Evolutionary conservation across 2,113 vertebrate species (phyloP).

Genomic region (Papio anubis): DNA sequence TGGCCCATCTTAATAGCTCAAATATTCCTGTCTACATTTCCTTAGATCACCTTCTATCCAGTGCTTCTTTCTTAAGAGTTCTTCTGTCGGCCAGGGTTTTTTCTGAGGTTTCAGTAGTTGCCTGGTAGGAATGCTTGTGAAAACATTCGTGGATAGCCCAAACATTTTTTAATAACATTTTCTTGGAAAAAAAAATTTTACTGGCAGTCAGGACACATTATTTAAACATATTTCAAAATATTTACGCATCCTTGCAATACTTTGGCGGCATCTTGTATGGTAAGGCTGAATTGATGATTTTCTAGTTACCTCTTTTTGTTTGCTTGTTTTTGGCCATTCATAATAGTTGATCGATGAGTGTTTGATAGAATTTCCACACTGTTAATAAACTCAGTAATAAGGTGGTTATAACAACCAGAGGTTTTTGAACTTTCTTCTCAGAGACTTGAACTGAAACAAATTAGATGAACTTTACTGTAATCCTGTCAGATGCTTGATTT

Average conservation of each 20-base stretch:
- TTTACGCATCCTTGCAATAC: constrained; percentile 74
- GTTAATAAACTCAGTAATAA: constrained; percentile 56
- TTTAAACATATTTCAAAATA: constrained; percentile 82
- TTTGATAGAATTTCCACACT: constrained; percentile 45
- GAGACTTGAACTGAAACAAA: constrained; percentile 41
- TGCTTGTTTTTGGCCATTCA: constrained; percentile 67
- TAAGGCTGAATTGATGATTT: constrained; percentile 64
- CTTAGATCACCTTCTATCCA: constrained; percentile 61
- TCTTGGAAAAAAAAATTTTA: constrained; percentile 80
- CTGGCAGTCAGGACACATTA: constrained; percentile 76
- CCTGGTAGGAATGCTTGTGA: constrained; percentile 74
- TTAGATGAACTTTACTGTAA: constrained; percentile 48
- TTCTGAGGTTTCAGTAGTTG: constrained; percentile 68
- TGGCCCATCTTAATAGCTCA: constrained; percentile 47
- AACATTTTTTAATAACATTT: constrained; percentile 80
- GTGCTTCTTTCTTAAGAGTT: constrained; percentile 59
- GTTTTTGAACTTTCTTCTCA: constrained; percentile 46
- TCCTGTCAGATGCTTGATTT: constrained; percentile 47
- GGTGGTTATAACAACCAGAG: not conserved
- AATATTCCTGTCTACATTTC: constrained; percentile 53
- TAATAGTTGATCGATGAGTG: constrained; percentile 52
- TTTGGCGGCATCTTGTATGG: constrained; percentile 59
- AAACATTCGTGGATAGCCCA: constrained; percentile 78
- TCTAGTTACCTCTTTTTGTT: constrained; percentile 56
- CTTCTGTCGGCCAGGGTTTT: constrained; percentile 53